Base-by-base conservation (phyloP, 1,140 invertebrate species). In the Drosophila cardini region DNA sequence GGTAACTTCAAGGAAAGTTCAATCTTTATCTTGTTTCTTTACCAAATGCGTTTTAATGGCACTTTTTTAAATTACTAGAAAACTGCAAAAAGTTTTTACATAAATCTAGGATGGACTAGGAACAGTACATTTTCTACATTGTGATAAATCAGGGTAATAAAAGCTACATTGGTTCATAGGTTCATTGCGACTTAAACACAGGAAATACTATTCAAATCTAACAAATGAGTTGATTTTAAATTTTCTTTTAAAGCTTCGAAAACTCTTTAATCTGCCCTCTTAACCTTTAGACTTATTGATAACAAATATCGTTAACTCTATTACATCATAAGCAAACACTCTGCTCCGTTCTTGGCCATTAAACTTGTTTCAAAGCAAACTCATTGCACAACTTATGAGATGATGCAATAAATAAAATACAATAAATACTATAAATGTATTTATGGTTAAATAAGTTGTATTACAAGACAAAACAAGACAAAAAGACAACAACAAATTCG, bases 381-480 rank as follows among this genome's bases (percentile, higher is more conserved):
- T 72, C 58, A 62, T 85, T 85, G 67, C 81, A 65, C 74, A 81
- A 85, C 82, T 60, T 50, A 6, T 10, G n/a, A 7, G 53, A 69
- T 87, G 62, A 75, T 86, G 81, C 78, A 85, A 85, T 58, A 60
- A 67, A 46, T 21, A 46, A 55, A 18, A 21, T 40, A 60, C 9
- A 65, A 50, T 42, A 53, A 55, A 67, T 4, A 2, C 4, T 76
- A 76, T 46, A 48, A 32, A 32, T 34, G 21, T 55, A 42, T 26
- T 26, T 26, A 26, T 26, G 0, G 21, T 0, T 63, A 63, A 55
- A 50, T 63, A 52, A 60, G 55, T 38, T 72, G 62, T 72, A 34
- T 58, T 36, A 67, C 46, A 77, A 50, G 36, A 50, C 16, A 36
- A 32, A 42, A 43, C 38, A 57, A 26, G 9, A 26, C 7, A 67